Base-by-base conservation (phyloP, 2,888 invertebrate species). In the Neoascia interrupta region DNA sequence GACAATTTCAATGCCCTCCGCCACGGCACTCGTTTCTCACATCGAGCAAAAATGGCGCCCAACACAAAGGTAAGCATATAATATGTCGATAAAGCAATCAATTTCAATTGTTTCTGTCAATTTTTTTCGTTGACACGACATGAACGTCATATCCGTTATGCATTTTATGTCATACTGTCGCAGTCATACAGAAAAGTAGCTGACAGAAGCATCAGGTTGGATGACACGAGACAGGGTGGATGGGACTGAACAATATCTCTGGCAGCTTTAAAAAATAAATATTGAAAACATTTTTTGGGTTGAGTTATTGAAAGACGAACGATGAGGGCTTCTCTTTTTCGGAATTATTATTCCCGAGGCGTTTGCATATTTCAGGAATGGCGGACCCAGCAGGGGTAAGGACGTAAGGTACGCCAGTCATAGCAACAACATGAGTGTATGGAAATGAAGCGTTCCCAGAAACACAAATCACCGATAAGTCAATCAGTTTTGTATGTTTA, bases 341-440 rank as follows among this genome's bases (percentile, higher is more conserved):
- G 13, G 54, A 28, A 66, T 54, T 66, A 54, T 66, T 54, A 45
- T 66, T 66, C 66, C 45, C 3, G 28, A 13, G 37, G 36, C 54
- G 56, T 47, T 41, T 31, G 45, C 37, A 37, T 18, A 66, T 66
- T 54, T 54, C 47, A n/a, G n/a, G n/a, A n/a, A n/a, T n/a, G n/a
- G n/a, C n/a, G n/a, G n/a, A n/a, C n/a, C n/a, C n/a, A n/a, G n/a
- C n/a, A n/a, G n/a, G n/a, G n/a, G n/a, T n/a, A n/a, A n/a, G n/a
- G n/a, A n/a, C n/a, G n/a, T n/a, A n/a, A n/a, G n/a, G n/a, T n/a
- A n/a, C n/a, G n/a, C n/a, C n/a, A n/a, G n/a, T n/a, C n/a, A n/a
- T n/a, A n/a, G n/a, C n/a, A n/a, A n/a, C n/a, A n/a, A n/a, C 56
- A 72, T 72, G 63, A 63, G 49, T 41, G 31, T 73, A 64, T 73